A percentile compares a stretch with the other conserved stretches of the same genome.
phyloP scores from a whole-genome alignment of 1,140 invertebrate species.

The Drosophila sturtevanti region DNA sequence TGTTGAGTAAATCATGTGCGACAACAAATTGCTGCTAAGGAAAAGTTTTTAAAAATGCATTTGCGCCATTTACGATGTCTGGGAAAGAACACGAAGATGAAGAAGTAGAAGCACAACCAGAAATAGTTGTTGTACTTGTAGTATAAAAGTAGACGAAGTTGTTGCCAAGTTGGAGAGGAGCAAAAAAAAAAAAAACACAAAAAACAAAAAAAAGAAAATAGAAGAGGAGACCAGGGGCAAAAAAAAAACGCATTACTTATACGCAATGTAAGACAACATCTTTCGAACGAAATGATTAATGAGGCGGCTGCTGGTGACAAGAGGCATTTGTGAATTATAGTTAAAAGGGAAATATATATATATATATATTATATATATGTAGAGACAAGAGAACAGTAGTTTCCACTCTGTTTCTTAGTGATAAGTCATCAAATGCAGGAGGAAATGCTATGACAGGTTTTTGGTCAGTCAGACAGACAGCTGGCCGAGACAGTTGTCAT shows the following conservation, averaged over 20 bases:
- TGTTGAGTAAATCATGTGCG: slow-evolving; percentile 51
- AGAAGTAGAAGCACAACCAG: slow-evolving; percentile 12
- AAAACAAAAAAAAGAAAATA: slow-evolving; percentile 29
- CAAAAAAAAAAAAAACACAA: slow-evolving; percentile 11
- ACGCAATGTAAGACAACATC: slow-evolving; percentile 52
- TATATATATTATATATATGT: slow-evolving; percentile 4
- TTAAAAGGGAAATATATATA: slow-evolving; percentile 41
- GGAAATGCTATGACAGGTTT: slow-evolving; percentile 44
- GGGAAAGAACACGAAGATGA: slow-evolving; percentile 27
- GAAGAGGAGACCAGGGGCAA: slow-evolving; percentile 1
- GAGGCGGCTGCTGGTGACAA: slow-evolving; percentile 56
- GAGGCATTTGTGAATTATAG: slow-evolving; percentile 61
- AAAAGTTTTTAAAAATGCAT: slow-evolving; percentile 63
- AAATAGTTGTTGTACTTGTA: slow-evolving; percentile 1
- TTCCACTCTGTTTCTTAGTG: slow-evolving; percentile 54
- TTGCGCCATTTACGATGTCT: slow-evolving; percentile 45
- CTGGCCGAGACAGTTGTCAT: slow-evolving; percentile 76
- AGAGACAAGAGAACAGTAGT: slow-evolving; percentile 24
- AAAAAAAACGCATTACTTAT: slow-evolving; percentile 66
- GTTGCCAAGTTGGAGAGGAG: slow-evolving; percentile 22
- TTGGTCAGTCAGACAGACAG: slow-evolving; percentile 26
- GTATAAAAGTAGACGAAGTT: slow-evolving; percentile 7
- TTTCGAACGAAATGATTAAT: slow-evolving; percentile 48
- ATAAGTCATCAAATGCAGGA: slow-evolving; percentile 70
- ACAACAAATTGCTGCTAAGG: slow-evolving; percentile 66